Evolutionary conservation across 1,140 invertebrate genomes (phyloP).

Genomic region (Drosophila azteca): DNA sequence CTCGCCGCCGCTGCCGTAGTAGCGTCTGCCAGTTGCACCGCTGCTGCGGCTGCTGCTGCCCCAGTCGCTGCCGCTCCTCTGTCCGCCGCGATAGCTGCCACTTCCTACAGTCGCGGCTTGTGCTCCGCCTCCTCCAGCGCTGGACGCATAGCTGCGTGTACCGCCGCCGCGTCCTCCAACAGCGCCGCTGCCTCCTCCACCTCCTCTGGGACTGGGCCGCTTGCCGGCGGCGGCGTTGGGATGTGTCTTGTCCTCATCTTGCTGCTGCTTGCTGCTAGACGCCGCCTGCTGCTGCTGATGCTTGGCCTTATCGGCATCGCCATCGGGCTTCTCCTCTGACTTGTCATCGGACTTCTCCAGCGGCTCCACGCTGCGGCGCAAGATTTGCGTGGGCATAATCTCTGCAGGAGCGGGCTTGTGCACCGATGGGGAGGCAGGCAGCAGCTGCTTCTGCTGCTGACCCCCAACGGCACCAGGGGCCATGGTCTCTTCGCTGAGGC

Average conservation of each 20-base stretch:
- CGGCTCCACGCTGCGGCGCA: conserved; percentile 64
- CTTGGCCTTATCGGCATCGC: conserved; percentile 39
- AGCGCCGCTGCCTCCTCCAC: conserved; percentile 40
- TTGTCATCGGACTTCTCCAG: conserved; percentile 51
- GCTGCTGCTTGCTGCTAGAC: background rate
- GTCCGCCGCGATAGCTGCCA: conserved; percentile 64
- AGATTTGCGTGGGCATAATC: conserved; percentile 69
- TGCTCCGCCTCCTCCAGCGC: conserved; percentile 20
- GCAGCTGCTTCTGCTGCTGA: conserved; percentile 22
- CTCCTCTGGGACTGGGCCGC: conserved; percentile 79
- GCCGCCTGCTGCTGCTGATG: conserved; percentile 3
- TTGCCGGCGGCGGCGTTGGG: conserved; percentile 48
- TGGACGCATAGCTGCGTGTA: conserved; percentile 51
- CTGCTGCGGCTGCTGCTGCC: conserved; percentile 47
- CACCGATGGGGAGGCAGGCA: conserved; percentile 23
- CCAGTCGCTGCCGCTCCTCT: conserved; percentile 65
- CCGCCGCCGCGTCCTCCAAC: conserved; percentile 37
- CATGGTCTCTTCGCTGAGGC: conserved; percentile 69
- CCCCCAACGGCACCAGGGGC: background rate
- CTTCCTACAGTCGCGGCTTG: conserved; percentile 66
- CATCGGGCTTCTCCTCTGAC: conserved; percentile 22
- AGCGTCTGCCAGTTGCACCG: conserved; percentile 44
- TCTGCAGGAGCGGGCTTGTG: conserved; percentile 46
- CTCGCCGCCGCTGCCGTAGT: conserved; percentile 65
- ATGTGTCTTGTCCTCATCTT: conserved; percentile 15